Evolutionary conservation across 2,113 vertebrate species (phyloP).

Genomic region (Triplophysa siluroides): DNA sequence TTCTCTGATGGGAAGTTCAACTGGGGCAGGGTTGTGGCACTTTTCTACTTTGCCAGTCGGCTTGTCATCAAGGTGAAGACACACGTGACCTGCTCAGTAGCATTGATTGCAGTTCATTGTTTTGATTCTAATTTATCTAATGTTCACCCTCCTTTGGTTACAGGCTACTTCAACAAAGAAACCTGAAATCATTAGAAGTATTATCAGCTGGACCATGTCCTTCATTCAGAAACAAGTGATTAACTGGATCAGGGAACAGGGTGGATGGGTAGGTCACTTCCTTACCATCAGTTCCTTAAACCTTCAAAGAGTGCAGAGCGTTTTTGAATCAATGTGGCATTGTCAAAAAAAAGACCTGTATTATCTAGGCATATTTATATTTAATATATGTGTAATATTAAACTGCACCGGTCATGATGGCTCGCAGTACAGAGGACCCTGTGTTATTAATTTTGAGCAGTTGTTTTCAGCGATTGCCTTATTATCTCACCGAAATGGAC

Average conservation of each 20-base stretch:
- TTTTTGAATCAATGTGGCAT: background rate
- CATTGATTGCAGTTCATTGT: background rate
- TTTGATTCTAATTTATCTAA: background rate
- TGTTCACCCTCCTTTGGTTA: background rate
- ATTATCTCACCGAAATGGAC: no score
- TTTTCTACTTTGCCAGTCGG: constrained; percentile 91
- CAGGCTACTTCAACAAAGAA: constrained; percentile 82
- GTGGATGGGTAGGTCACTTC: constrained; percentile 84
- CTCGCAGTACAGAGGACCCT: no score
- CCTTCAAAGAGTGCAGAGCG: no score
- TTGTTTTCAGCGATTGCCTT: no score
- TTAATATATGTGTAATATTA: no score
- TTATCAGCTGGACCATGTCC: constrained; percentile 85
- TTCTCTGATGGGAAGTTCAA: constrained; percentile 89
- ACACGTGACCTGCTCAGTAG: background rate
- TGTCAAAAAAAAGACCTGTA: background rate
- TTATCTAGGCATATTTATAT: background rate
- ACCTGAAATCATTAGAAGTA: constrained; percentile 84
- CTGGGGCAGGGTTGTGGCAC: constrained; percentile 89
- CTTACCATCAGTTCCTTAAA: background rate
- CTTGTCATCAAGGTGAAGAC: constrained; percentile 78
- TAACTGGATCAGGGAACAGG: constrained; percentile 89
- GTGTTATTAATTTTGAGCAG: no score
- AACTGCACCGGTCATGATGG: no score
- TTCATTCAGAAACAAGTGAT: constrained; percentile 83